phyloP scores from a whole-genome alignment of 37 sponge, comb jelly and placozoan genomes.

The Ianthella basta region DNA sequence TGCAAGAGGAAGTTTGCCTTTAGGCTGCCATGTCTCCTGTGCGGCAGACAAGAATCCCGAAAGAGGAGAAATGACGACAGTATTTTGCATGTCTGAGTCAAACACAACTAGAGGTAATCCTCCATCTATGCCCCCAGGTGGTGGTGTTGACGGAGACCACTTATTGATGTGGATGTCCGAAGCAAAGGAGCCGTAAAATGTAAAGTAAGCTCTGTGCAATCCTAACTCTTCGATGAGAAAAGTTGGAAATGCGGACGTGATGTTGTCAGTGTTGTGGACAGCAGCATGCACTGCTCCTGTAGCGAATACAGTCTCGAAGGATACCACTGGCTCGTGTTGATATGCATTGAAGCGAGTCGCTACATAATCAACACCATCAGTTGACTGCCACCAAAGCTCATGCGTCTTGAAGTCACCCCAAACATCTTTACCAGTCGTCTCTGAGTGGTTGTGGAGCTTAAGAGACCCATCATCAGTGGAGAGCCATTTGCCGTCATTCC shows the following conservation, averaged over 20 bases:
- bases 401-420: constrained; percentile 28
- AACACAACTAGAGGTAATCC: constrained; percentile 38
- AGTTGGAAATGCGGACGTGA: constrained; percentile 28
- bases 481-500: constrained; percentile 28
- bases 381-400: constrained; percentile 19
- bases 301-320: constrained; percentile 14
- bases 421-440: constrained; percentile 15
- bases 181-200: constrained; percentile 10
- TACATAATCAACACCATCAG: neutral
- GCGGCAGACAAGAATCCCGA: constrained; percentile 32
- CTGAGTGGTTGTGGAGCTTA: neutral
- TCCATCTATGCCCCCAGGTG: constrained; percentile 16
- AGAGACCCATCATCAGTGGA: constrained; percentile 15
- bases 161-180: neutral
- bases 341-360: constrained; percentile 33
- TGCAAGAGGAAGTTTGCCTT: neutral
- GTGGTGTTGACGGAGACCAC: constrained; percentile 1
- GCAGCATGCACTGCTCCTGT: constrained; percentile 16
- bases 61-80: constrained; percentile 40
- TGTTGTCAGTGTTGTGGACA: neutral
- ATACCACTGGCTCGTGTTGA: constrained; percentile 14
- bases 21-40: constrained; percentile 18
- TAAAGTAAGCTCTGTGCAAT: constrained; percentile 21
- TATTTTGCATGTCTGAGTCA: constrained; percentile 40
- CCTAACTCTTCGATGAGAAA: constrained; percentile 34